Evolutionary conservation across 2,888 invertebrate genomes (phyloP).

Genomic region (Lobophora halterata): DNA sequence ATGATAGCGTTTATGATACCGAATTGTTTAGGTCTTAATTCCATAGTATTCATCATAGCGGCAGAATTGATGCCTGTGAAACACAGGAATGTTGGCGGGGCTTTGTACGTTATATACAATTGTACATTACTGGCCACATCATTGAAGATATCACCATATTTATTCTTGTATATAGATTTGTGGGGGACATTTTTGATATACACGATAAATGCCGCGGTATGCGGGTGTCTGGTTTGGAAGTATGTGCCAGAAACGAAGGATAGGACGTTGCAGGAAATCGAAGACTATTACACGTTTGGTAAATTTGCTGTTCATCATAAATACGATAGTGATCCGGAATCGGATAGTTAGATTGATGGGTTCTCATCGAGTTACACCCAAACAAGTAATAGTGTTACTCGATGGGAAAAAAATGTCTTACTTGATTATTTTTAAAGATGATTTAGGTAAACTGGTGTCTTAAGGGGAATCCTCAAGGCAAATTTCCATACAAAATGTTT

Average conservation of each 20-base stretch:
- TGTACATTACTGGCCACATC: conserved; percentile 22
- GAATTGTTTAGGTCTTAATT: conserved; percentile 20
- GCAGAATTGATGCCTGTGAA: conserved; percentile 32
- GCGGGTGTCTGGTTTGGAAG: conserved; percentile 21
- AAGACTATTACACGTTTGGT: conserved; percentile 24
- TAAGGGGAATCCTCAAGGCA: too few species aligned
- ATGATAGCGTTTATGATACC: conserved; percentile 22
- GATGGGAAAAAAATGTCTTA: too few species aligned
- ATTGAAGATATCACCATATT: conserved; percentile 27
- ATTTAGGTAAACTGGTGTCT: too few species aligned
- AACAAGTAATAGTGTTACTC: too few species aligned
- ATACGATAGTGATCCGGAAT: not conserved
- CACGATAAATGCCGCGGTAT: conserved; percentile 17
- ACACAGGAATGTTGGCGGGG: conserved; percentile 29
- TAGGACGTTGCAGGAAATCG: conserved; percentile 27
- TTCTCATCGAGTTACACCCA: not conserved
- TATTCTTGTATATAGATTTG: conserved; percentile 23
- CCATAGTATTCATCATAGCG: conserved; percentile 19
- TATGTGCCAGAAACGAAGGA: conserved; percentile 30
- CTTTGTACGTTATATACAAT: conserved; percentile 23
- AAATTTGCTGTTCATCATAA: conserved; percentile 9
- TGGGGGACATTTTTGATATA: conserved; percentile 29
- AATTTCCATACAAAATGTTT: too few species aligned
- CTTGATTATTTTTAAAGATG: too few species aligned
- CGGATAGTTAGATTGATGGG: conserved; percentile 3